phyloP scores from a whole-genome alignment of 2,113 vertebrate species.

The Rhagologus leucostigma region DNA sequence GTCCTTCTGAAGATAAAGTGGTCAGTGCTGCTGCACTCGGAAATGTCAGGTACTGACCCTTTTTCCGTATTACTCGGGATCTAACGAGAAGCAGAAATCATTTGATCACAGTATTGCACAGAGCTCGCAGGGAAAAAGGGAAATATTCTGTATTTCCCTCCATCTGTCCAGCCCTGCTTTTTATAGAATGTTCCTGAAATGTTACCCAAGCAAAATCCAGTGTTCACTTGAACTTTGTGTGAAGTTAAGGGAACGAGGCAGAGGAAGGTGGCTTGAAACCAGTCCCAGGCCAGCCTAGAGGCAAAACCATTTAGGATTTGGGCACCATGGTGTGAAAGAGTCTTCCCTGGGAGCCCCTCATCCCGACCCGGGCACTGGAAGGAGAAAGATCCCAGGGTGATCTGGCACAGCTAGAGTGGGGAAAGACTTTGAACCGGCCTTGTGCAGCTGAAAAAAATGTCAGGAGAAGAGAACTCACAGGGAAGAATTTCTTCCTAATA shows the following conservation, averaged over 20 bases:
- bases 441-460: not conserved
- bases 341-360: not conserved
- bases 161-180: not conserved
- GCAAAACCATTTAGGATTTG: not conserved
- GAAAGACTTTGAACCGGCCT: not conserved
- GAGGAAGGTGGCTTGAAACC: not conserved
- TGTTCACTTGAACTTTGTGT: not conserved
- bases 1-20: constrained; percentile 30
- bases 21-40: not conserved
- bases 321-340: accelerated
- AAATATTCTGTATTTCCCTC: not conserved
- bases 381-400: not conserved
- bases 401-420: not conserved
- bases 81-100: not conserved
- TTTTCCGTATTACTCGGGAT: not conserved
- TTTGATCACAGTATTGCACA: not conserved
- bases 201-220: not conserved
- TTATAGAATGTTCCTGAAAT: not conserved
- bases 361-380: not conserved
- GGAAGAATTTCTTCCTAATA: not conserved
- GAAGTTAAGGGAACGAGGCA: not conserved
- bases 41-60: constrained; percentile 25
- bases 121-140: not conserved
- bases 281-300: not conserved
- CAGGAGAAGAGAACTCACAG: not conserved